Conservation (phyloP, 2,888 invertebrate genomes). For the Agonopterix alstromeriana region DNA sequence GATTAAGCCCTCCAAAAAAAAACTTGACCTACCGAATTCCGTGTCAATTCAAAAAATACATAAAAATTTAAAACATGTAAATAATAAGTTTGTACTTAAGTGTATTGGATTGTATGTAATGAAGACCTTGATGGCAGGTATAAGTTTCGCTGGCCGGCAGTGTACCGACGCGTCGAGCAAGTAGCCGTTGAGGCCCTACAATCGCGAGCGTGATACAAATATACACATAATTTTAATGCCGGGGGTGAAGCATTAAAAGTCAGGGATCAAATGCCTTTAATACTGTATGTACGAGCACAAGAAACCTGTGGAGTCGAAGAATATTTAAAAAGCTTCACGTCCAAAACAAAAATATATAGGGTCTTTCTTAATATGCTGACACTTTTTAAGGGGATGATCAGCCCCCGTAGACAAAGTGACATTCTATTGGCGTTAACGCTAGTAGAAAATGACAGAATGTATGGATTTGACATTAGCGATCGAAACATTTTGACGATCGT, state of each 20-base stretch:
- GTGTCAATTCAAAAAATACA: too few species aligned
- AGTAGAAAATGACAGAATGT: too few species aligned
- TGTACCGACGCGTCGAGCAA: slow-evolving; percentile 7
- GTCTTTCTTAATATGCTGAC: too few species aligned
- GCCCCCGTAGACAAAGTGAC: too few species aligned
- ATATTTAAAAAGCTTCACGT: not conserved
- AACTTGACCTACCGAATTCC: too few species aligned
- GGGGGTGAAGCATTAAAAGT: slow-evolving; percentile 77
- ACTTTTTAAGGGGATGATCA: too few species aligned
- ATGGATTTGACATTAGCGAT: too few species aligned
- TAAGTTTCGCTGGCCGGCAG: slow-evolving; percentile 46
- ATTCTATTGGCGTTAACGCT: too few species aligned
- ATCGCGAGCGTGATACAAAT: slow-evolving; percentile 75
- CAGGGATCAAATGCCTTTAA: slow-evolving; percentile 77
- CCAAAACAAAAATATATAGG: not conserved
- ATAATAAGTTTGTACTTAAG: too few species aligned
- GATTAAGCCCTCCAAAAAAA: too few species aligned
- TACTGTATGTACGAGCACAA: slow-evolving; percentile 27
- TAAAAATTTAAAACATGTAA: too few species aligned
- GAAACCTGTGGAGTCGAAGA: slow-evolving; percentile 33
- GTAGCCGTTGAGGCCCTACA: slow-evolving; percentile 66
- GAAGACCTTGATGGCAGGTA: slow-evolving; percentile 53
- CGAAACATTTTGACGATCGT: too few species aligned
- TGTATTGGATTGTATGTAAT: not conserved
- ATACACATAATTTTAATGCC: slow-evolving; percentile 76